These are phyloP conservation scores for Reticulitermes lucifugus DNA, from an alignment of 2,888 invertebrate genomes.

Conservation along the genomic window DNA sequence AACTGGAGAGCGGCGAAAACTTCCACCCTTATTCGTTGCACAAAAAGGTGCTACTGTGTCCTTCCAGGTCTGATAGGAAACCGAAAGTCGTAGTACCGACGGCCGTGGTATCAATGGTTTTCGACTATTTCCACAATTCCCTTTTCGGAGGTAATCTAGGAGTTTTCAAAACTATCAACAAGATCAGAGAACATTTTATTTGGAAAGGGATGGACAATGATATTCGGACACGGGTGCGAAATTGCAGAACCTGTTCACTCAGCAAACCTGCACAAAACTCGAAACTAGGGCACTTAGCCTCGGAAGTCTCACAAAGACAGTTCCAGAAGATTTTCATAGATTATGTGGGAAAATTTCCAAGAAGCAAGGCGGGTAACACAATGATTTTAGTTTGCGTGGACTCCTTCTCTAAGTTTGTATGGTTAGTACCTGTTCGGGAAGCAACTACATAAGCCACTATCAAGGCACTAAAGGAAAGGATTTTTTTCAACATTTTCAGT, in stretches of 20 bases:
- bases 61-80: no score
- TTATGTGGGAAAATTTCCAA: background rate
- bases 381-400: background rate
- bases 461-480: background rate
- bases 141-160: background rate
- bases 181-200: background rate
- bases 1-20: no score
- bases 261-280: background rate
- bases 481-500: background rate
- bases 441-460: background rate
- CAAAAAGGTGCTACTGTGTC: background rate
- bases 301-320: background rate
- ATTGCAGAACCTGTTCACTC: background rate
- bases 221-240: background rate
- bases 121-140: constrained; percentile 1
- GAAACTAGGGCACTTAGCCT: background rate
- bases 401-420: background rate
- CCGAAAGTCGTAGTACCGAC: no score
- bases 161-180: background rate
- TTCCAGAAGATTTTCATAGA: background rate
- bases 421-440: background rate
- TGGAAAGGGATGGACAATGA: constrained; percentile 9
- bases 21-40: background rate
- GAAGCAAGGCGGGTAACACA: background rate
- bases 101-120: background rate